These are phyloP conservation scores for Hypomecis atomaria DNA, from an alignment of 2,888 invertebrate species.

Conservation along the genomic window DNA sequence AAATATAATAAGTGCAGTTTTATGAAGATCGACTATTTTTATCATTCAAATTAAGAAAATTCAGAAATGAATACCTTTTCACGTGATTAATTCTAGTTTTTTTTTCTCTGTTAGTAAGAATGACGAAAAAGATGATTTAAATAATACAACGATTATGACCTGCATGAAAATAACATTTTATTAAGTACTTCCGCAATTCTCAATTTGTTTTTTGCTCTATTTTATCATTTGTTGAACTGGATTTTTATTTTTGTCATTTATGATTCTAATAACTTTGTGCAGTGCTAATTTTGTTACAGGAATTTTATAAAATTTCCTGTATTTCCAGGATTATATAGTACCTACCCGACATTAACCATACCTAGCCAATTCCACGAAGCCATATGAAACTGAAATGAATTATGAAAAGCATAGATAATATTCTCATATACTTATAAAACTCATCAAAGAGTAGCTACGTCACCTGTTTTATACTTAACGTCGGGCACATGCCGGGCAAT, in stretches of 20 bases:
- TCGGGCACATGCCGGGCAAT: conserved; percentile 1
- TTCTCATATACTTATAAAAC: not conserved
- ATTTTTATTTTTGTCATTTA: not conserved
- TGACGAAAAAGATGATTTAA: not conserved
- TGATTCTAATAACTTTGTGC: not conserved
- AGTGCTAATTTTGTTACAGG: no score
- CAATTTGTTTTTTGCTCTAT: not conserved
- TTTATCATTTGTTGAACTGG: not conserved
- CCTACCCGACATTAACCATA: not conserved
- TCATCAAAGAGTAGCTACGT: not conserved
- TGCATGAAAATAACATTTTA: conserved; percentile 10
- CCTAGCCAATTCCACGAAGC: not conserved
- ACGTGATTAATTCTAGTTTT: not conserved
- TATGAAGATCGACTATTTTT: no score
- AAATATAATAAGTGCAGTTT: no score
- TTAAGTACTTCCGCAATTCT: conserved; percentile 14
- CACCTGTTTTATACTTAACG: not conserved
- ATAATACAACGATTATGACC: not conserved
- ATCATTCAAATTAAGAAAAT: no score
- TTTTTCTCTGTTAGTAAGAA: not conserved
- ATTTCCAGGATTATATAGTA: no score
- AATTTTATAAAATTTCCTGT: no score
- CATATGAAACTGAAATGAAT: not conserved
- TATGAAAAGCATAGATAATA: not conserved
- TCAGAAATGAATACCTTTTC: no score